These are phyloP conservation scores for Pipra filicauda DNA, from an alignment of 2,113 vertebrate species.

Conservation along the genomic window DNA sequence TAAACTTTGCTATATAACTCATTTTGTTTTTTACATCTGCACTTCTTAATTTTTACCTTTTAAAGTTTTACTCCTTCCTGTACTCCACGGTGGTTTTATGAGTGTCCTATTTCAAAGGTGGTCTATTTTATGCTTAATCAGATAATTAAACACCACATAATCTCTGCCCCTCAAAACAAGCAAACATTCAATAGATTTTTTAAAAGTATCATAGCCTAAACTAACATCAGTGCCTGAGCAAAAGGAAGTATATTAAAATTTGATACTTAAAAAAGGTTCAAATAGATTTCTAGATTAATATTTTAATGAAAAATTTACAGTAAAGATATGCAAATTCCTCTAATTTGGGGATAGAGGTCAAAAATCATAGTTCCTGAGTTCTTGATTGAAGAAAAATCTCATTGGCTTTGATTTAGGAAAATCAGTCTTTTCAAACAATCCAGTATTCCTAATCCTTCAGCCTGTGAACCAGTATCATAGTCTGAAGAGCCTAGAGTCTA, in stretches of 20 bases:
- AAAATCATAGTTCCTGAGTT: neutral
- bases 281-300: neutral
- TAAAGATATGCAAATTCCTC: neutral
- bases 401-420: neutral
- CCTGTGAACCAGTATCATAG: neutral
- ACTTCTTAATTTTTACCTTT: neutral
- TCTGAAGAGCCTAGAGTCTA: neutral
- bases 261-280: neutral
- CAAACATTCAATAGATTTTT: neutral
- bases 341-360: neutral
- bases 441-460: neutral
- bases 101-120: neutral
- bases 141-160: neutral
- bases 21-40: neutral
- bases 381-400: neutral
- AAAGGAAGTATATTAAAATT: neutral
- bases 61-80: neutral
- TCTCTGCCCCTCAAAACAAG: neutral
- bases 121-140: neutral
- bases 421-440: neutral
- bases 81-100: neutral
- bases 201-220: neutral
- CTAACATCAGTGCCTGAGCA: neutral
- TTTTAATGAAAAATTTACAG: neutral
- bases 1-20: neutral